Conservation (phyloP, 2,797 vertebrate genomes). For the Acanthurus lineatus region DNA sequence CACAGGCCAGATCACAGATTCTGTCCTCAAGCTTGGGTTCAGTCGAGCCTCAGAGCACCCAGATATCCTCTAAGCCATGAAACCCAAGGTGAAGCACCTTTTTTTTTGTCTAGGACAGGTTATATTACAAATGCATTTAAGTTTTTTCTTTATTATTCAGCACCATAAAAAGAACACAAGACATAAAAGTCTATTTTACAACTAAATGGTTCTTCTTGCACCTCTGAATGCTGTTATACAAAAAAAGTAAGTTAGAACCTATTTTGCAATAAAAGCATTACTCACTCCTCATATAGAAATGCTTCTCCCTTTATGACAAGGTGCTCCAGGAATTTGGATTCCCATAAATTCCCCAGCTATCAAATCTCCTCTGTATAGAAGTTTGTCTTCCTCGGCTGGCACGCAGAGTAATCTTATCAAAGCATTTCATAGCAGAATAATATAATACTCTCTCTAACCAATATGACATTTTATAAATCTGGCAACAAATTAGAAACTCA, state of each 20-base stretch:
- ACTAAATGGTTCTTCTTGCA: not conserved
- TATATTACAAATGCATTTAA: not conserved
- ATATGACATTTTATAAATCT: constrained; percentile 10
- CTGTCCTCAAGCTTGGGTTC: not conserved
- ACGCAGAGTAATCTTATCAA: constrained; percentile 11
- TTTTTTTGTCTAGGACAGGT: not conserved
- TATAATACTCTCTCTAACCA: not conserved
- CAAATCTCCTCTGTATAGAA: constrained; percentile 9
- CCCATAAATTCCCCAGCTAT: not conserved
- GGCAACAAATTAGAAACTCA: constrained; percentile 63
- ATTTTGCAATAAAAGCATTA: constrained; percentile 10
- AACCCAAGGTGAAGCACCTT: not conserved
- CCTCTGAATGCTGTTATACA: not conserved
- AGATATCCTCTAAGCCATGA: not conserved
- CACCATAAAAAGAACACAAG: not conserved
- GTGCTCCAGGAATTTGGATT: constrained; percentile 21
- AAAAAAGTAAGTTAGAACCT: constrained; percentile 18
- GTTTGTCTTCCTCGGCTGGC: not conserved
- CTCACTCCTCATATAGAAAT: not conserved
- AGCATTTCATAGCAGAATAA: not conserved
- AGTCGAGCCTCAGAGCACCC: not conserved
- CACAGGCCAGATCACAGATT: not conserved
- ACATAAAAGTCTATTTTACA: not conserved
- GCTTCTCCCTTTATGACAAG: not conserved
- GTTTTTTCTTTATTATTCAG: not conserved